Evolutionary conservation across 2,888 invertebrate species (phyloP).

Genomic region (Euspilapteryx auroguttella): DNA sequence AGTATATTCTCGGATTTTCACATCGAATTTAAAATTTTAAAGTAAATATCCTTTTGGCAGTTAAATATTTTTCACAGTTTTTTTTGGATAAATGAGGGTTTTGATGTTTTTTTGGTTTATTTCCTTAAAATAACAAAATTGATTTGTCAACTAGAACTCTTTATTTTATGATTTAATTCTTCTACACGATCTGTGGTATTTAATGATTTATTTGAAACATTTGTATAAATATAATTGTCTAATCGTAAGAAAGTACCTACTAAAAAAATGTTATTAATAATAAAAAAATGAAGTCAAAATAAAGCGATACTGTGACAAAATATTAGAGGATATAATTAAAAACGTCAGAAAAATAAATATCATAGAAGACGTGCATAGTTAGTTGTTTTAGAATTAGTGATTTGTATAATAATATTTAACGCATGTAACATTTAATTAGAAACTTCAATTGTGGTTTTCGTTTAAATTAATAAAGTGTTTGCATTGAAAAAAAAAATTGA

Average conservation of each 20-base stretch:
- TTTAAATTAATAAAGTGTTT: no score
- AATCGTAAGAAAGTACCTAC: conserved; percentile 11
- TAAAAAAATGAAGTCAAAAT: conserved; percentile 55
- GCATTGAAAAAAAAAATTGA: conserved; percentile 2
- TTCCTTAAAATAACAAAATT: conserved; percentile 58
- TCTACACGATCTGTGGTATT: no score
- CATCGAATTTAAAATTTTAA: conserved; percentile 4
- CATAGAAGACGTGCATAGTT: conserved; percentile 48
- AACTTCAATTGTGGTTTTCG: no score
- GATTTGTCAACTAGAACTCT: conserved; percentile 18
- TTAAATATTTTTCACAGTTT: no score
- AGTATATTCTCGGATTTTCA: conserved; percentile 1
- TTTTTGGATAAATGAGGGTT: conserved; percentile 59
- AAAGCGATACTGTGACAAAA: conserved; percentile 59
- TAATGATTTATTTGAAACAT: background rate
- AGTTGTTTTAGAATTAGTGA: conserved; percentile 40
- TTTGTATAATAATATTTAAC: conserved; percentile 14
- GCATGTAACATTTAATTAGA: no score
- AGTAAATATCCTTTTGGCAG: no score
- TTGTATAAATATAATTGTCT: background rate
- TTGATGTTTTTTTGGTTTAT: conserved; percentile 32
- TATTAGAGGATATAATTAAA: conserved; percentile 45
- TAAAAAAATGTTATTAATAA: conserved; percentile 33
- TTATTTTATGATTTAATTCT: background rate
- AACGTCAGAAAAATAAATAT: conserved; percentile 45